These are phyloP conservation scores for Larimichthys polyactis DNA, from an alignment of 2,113 vertebrate genomes.

Conservation along the genomic window DNA sequence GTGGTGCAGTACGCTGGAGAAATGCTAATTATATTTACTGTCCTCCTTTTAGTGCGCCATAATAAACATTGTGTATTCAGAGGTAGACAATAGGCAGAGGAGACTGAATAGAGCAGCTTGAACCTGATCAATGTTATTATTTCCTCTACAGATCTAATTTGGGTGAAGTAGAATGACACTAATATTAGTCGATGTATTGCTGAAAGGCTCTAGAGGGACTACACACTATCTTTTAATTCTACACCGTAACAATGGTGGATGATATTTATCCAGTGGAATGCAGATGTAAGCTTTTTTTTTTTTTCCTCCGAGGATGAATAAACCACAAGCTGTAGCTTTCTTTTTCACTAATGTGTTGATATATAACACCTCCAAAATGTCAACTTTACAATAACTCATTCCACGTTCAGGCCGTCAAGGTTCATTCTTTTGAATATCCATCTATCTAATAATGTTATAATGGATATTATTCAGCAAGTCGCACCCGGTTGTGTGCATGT, in stretches of 20 bases:
- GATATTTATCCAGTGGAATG: slow-evolving; percentile 22
- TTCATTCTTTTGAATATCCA: neutral
- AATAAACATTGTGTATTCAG: neutral
- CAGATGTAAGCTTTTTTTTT: neutral
- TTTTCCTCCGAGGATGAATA: neutral
- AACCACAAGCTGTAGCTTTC: neutral
- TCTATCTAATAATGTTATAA: neutral
- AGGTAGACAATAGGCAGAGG: neutral
- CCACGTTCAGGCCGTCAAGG: neutral
- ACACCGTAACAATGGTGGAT: neutral
- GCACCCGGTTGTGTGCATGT: neutral
- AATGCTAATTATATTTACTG: slow-evolving; percentile 46
- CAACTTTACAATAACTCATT: neutral
- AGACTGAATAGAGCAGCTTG: slow-evolving; percentile 17
- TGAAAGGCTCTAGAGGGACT: neutral
- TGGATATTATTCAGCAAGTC: neutral
- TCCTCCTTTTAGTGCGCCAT: slow-evolving; percentile 9
- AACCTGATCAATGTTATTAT: slow-evolving; percentile 21
- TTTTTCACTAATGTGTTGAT: neutral
- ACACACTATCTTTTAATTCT: neutral
- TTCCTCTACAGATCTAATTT: slow-evolving; percentile 5
- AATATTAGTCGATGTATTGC: slow-evolving; percentile 14
- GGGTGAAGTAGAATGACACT: slow-evolving; percentile 4
- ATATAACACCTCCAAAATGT: neutral
- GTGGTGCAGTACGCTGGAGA: slow-evolving; percentile 33